Evolutionary conservation across 2,888 invertebrate genomes (phyloP).

Genomic region (Stenotaenia linearis): DNA sequence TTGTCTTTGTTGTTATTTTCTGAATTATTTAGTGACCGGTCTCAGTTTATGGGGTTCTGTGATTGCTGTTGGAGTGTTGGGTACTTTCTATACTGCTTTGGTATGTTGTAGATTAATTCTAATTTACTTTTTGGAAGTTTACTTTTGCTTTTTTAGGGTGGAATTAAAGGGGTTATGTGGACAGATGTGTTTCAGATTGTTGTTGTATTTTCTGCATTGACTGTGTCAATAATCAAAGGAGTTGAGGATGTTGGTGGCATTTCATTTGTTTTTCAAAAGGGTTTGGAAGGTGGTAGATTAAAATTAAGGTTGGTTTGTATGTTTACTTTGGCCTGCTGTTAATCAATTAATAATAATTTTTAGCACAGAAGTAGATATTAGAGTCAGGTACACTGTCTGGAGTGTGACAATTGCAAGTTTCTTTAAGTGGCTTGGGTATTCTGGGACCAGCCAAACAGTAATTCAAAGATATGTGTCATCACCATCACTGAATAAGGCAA

Average conservation of each 20-base stretch:
- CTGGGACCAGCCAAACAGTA: constrained; percentile 52
- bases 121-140: neutral
- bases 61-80: constrained; percentile 46
- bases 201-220: constrained; percentile 45
- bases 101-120: constrained; percentile 38
- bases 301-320: constrained; percentile 39
- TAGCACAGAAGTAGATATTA: constrained; percentile 48
- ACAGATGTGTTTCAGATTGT: constrained; percentile 47
- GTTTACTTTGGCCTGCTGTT: too few relatives aligned
- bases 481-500: constrained; percentile 48
- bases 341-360: constrained; percentile 42
- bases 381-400: constrained; percentile 51
- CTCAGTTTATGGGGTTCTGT: constrained; percentile 48
- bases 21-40: constrained; percentile 47
- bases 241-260: constrained; percentile 41
- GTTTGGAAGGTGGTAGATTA: constrained; percentile 40
- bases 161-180: constrained; percentile 49
- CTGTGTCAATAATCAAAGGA: constrained; percentile 45
- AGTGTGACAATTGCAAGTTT: constrained; percentile 48
- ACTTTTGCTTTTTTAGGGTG: constrained; percentile 42
- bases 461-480: constrained; percentile 52
- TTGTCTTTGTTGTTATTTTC: neutral
- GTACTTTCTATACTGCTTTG: constrained; percentile 48
- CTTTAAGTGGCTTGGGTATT: constrained; percentile 47
- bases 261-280: constrained; percentile 39